phyloP scores from a whole-genome alignment of 2,797 vertebrate genomes.

The Sebastes iracundus region DNA sequence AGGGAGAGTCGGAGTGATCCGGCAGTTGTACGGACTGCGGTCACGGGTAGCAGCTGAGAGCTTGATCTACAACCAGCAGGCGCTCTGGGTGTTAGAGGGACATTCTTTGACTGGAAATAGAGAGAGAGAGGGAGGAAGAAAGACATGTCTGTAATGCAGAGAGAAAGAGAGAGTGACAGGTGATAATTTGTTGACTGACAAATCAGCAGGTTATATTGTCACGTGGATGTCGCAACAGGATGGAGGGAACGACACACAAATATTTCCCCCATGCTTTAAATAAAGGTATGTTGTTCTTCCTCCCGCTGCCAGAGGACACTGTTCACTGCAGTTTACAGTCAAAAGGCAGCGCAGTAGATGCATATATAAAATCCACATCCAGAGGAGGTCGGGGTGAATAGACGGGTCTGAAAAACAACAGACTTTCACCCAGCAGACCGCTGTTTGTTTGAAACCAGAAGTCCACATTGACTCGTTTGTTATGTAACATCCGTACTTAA shows the following conservation, averaged over 20 bases:
- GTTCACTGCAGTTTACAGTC: background rate
- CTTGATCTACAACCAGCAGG: background rate
- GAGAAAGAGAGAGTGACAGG: background rate
- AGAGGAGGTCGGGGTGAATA: no score
- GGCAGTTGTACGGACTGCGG: conserved; percentile 15
- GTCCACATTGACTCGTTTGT: no score
- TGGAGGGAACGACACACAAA: background rate
- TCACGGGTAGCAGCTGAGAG: conserved; percentile 39
- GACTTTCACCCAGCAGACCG: no score
- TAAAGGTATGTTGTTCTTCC: background rate
- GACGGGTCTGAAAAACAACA: no score
- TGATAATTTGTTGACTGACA: background rate
- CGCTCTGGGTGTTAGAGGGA: conserved; percentile 16
- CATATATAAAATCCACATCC: no score
- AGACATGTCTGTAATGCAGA: background rate
- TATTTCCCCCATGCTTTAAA: background rate
- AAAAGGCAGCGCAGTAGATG: background rate
- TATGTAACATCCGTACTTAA: no score
- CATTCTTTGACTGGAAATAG: conserved; percentile 19
- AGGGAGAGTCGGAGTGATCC: background rate
- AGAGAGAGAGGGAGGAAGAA: background rate
- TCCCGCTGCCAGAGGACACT: background rate
- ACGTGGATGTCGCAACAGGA: background rate
- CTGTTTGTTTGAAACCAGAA: no score
- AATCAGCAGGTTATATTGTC: background rate